Percentiles rank a stretch among this genome's conserved stretches.
Conservation (phyloP, 1,140 invertebrate genomes). For the Pteromalus puparum region DNA sequence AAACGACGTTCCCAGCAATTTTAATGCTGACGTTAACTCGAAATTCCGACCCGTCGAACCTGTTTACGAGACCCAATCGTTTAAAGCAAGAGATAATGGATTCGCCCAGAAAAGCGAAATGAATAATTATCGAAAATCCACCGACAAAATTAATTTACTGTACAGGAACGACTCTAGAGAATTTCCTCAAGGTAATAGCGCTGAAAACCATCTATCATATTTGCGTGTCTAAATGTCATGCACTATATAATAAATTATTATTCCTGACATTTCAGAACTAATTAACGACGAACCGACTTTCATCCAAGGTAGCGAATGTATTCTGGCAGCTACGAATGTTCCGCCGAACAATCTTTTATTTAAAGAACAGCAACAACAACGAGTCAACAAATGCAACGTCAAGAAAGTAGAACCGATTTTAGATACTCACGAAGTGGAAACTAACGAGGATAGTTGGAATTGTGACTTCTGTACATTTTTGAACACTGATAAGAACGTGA, state of each 20-base stretch:
- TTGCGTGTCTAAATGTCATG: background rate
- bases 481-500: slow-evolving; percentile 74
- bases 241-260: background rate
- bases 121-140: background rate
- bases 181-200: background rate
- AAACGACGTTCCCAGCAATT: background rate
- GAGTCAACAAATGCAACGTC: background rate
- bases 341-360: background rate
- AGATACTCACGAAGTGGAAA: slow-evolving; percentile 27
- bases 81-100: background rate
- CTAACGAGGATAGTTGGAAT: slow-evolving; percentile 77
- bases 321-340: background rate
- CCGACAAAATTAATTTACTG: slow-evolving; percentile 13
- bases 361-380: background rate
- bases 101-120: background rate
- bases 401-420: background rate
- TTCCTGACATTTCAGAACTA: background rate
- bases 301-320: background rate
- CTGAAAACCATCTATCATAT: background rate
- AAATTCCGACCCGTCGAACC: background rate
- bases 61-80: background rate
- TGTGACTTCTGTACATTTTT: slow-evolving; percentile 84
- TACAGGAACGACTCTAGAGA: background rate
- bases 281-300: background rate
- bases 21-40: background rate